These are phyloP conservation scores for Pyrrhura leucotis DNA, from an alignment of 2,797 vertebrate genomes.

Conservation along the genomic window DNA sequence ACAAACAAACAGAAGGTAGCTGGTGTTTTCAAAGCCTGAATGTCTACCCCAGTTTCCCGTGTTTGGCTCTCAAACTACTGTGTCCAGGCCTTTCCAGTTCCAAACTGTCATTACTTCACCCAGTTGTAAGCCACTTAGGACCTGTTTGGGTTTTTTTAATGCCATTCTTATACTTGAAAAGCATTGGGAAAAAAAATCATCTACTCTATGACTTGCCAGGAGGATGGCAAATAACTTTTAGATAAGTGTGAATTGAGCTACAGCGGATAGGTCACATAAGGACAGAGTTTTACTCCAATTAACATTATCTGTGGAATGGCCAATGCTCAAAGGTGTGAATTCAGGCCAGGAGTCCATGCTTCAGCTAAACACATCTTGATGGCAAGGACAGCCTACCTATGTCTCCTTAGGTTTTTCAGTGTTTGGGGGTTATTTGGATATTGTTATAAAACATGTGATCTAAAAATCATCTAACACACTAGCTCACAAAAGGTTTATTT, in stretches of 20 bases:
- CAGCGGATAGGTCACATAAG: not conserved
- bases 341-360: rapidly evolving
- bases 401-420: not conserved
- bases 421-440: not conserved
- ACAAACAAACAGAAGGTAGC: conserved; percentile 41
- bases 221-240: not conserved
- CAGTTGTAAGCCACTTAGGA: not conserved
- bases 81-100: not conserved
- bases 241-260: not conserved
- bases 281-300: not conserved
- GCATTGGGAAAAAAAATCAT: not conserved
- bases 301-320: not conserved
- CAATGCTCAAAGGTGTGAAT: not conserved
- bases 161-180: not conserved
- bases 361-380: not conserved
- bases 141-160: not conserved
- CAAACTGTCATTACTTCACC: not conserved
- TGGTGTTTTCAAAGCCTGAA: conserved; percentile 20
- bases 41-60: not conserved
- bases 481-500: not conserved
- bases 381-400: not conserved
- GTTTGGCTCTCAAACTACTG: not conserved
- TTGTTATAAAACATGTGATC: not conserved
- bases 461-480: not conserved
- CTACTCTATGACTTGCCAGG: not conserved